A percentile compares a stretch with the other conserved stretches of the same genome.
phyloP scores from a whole-genome alignment of 2,888 invertebrate genomes.

The Dryococelus australis region DNA sequence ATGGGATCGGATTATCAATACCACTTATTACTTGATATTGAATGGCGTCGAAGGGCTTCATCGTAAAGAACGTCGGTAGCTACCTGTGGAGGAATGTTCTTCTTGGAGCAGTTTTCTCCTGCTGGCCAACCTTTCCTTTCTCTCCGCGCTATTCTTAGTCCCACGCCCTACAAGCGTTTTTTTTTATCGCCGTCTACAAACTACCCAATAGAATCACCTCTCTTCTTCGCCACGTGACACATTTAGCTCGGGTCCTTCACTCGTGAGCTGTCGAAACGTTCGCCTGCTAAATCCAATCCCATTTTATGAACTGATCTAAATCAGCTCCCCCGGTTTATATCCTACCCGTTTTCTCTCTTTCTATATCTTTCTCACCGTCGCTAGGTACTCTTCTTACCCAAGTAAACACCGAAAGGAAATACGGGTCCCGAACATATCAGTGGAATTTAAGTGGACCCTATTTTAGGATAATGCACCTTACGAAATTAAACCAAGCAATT shows the following conservation, averaged over 20 bases:
- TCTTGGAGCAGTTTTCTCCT: not conserved
- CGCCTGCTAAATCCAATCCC: conserved; percentile 10
- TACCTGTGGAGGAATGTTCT: not conserved
- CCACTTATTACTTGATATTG: no score
- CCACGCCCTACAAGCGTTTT: not conserved
- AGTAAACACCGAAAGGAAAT: conserved; percentile 8
- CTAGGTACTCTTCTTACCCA: not conserved
- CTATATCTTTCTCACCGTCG: not conserved
- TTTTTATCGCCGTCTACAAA: conserved; percentile 5
- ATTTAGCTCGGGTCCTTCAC: conserved; percentile 9
- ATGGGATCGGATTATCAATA: no score
- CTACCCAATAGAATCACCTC: not conserved
- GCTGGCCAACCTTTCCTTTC: not conserved
- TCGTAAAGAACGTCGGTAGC: not conserved
- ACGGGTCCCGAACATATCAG: not conserved
- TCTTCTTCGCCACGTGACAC: conserved; percentile 1
- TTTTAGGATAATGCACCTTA: no score
- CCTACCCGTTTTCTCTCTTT: not conserved
- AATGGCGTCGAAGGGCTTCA: not conserved
- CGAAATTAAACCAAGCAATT: no score
- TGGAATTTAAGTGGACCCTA: no score
- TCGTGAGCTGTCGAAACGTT: not conserved
- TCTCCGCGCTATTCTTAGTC: not conserved
- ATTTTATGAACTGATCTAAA: conserved; percentile 16
- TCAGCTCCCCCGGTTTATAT: not conserved